Evolutionary conservation across 2,888 invertebrate genomes (phyloP).

Genomic region (Palloptera scutellata): DNA sequence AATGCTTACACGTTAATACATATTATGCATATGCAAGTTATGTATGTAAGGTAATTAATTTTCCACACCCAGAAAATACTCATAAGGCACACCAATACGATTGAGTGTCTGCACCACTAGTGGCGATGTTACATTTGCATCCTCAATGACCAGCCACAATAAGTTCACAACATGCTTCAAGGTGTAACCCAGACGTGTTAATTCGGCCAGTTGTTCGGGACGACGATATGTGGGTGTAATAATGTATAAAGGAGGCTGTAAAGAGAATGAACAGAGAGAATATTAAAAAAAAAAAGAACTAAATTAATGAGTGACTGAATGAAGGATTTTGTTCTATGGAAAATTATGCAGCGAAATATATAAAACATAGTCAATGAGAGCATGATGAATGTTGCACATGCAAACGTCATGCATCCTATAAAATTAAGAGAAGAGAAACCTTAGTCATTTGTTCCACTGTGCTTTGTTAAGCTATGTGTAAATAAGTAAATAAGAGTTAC

Average conservation of each 20-base stretch:
- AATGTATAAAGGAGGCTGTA: slow-evolving; percentile 69
- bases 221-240: slow-evolving; percentile 80
- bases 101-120: slow-evolving; percentile 66
- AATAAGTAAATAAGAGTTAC: neutral
- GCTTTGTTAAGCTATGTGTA: neutral
- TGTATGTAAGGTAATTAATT: slow-evolving; percentile 14
- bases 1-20: slow-evolving; percentile 23
- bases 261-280: slow-evolving; percentile 24
- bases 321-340: neutral
- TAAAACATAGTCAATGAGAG: too few species aligned
- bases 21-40: slow-evolving; percentile 38
- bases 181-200: slow-evolving; percentile 77
- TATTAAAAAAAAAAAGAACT: slow-evolving; percentile 15
- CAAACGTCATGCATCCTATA: too few species aligned
- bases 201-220: slow-evolving; percentile 81
- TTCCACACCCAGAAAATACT: slow-evolving; percentile 68
- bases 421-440: too few species aligned
- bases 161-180: slow-evolving; percentile 73
- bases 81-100: slow-evolving; percentile 67
- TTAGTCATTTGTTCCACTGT: too few species aligned
- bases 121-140: slow-evolving; percentile 67
- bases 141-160: slow-evolving; percentile 80
- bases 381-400: too few species aligned
- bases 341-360: too few species aligned
- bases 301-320: slow-evolving; percentile 11